Evolutionary conservation across 2,888 invertebrate genomes (phyloP), one percentile per base, ranked within the genome.

Genomic region (Cephus nigrinus): DNA sequence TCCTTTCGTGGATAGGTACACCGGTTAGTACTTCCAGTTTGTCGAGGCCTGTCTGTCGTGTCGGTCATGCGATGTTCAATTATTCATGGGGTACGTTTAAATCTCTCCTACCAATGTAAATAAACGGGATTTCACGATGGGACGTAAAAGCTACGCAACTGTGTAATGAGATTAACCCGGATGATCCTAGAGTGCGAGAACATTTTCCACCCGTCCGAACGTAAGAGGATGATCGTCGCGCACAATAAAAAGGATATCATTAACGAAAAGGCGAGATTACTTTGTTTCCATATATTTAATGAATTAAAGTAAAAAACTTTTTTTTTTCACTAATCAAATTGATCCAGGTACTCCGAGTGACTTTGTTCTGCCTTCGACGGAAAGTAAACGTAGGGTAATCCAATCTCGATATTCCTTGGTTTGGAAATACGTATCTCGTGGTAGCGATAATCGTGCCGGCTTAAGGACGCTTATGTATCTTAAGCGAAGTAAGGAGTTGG

Each of bases 91-190:
- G 36, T 12, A 55, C 55, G 55, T 77, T 75, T 83, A 76, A 78
- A 80, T 80, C 76, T 78, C 80, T 80, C 75, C 75, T 78, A 74
- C 77, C 72, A 35, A 73, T 40, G 74, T 68, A 77, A 80, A 78
- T 78, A 80, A 78, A 76, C 77, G 75, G 79, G 78, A 77, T 78
- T 82, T 78, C 73, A 73, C 9, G 55, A 74, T 12, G 75, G 77
- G 81, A 40, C 78, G 77, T 68, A 79, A 77, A 81, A 82, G 79
- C 78, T 79, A 79, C 77, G 77, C 75, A 75, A 73, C 75, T 79
- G 76, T 79, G 77, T 80, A 81, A 81, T 73, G 75, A 76, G 77
- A 81, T 81, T 81, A 80, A 55, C 55, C 55, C 23, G 55, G 55
- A 55, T 23, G 23, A 55, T 55, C 23, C 55, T 23, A 55, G 23